These are phyloP conservation scores for Notodonta ziczac DNA, from an alignment of 2,888 invertebrate species.

Conservation along the genomic window DNA sequence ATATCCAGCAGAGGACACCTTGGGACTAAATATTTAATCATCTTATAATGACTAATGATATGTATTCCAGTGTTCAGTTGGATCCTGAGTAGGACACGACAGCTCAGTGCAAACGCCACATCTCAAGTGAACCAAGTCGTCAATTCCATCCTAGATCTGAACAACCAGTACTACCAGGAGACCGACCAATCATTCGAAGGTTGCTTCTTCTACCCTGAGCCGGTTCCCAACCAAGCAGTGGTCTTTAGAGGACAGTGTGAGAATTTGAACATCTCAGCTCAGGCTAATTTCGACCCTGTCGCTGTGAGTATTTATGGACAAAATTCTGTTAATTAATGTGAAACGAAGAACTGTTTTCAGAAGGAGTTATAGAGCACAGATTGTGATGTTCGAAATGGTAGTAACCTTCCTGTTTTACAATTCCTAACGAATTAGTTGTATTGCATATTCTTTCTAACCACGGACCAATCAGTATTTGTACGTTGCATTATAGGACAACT, in stretches of 20 bases:
- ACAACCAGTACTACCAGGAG: slow-evolving; percentile 46
- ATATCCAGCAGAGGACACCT: too few species aligned
- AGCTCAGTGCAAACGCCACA: slow-evolving; percentile 38
- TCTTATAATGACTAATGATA: too few species aligned
- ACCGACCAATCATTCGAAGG: slow-evolving; percentile 48
- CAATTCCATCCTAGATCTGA: slow-evolving; percentile 48
- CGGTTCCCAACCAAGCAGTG: slow-evolving; percentile 39
- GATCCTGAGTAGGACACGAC: slow-evolving; percentile 63
- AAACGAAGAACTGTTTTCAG: too few species aligned
- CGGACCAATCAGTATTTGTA: too few species aligned
- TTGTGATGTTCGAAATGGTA: too few species aligned
- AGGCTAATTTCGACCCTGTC: slow-evolving; percentile 45
- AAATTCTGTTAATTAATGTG: too few species aligned
- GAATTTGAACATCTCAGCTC: slow-evolving; percentile 46
- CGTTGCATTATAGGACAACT: too few species aligned
- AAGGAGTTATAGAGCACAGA: too few species aligned
- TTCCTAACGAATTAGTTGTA: too few species aligned
- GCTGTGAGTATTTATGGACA: slow-evolving; percentile 44
- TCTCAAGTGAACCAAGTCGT: slow-evolving; percentile 49
- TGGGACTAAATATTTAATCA: too few species aligned
- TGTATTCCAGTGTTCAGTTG: slow-evolving; percentile 68
- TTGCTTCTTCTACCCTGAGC: slow-evolving; percentile 60
- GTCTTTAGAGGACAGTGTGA: slow-evolving; percentile 56
- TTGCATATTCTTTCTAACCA: too few species aligned
- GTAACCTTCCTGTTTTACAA: too few species aligned